Base-by-base conservation (phyloP, 2,113 vertebrate genomes). In the Panurus biarmicus region DNA sequence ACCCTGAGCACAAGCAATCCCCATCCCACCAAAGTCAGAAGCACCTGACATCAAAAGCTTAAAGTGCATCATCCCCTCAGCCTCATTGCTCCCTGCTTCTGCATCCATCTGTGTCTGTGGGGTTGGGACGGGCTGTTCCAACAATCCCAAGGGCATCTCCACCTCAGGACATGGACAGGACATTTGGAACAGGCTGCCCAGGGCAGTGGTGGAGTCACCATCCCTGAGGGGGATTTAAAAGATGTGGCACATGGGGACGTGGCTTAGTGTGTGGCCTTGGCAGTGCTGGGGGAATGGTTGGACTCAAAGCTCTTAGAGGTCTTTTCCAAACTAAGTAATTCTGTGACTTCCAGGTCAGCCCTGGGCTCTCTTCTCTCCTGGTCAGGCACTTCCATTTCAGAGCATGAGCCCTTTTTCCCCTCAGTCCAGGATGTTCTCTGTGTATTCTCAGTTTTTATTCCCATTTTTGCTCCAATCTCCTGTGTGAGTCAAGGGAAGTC, bases 21-120 rank as follows among this genome's bases (percentile, higher is more conserved):
- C 17, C 1, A 1, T 20, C 28, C 38, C 44, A 57, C 18, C 47
- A 9, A 3, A 45, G 23, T 26, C 38, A 72, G 54, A 26, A 80
- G 24, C 18, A 45, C 14, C 40, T 48, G 47, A 56, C 3, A 1
- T 5, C 19, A n/a, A 81, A 88, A 90, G 10, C 33, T 31, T 0
- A 0, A 62, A 71, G 35, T 3, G 15, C 50, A 66, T 48, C 23
- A 54, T 19, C n/a, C 42, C 22, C 47, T 80, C 25, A 50, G 66
- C 48, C 42, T 45, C 57, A 2, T 1, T 6, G 2, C 24, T 36
- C 31, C 62, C 36, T 6, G 1, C 24, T 83, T 62, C 85, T 74
- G 51, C 56, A 60, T 36, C 75, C 53, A 7, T 1, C n/a, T 7
- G 9, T 1, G 0, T 3, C 23, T 51, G 21, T 19, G 29, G 38